These are phyloP conservation scores for Phalacrocorax pelagicus DNA, from an alignment of 2,113 vertebrate species.

Conservation along the genomic window DNA sequence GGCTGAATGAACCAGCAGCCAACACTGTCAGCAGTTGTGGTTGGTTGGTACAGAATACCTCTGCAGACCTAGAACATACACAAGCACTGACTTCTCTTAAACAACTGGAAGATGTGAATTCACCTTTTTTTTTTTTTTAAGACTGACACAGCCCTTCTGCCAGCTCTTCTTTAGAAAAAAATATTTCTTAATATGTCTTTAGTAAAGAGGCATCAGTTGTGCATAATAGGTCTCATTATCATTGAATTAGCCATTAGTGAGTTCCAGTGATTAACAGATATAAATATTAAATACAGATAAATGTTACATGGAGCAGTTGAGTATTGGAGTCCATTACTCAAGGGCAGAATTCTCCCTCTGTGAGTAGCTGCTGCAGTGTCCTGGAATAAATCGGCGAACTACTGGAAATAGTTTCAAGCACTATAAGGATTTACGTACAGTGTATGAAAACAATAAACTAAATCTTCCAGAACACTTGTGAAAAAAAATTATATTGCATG, in stretches of 20 bases:
- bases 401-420: background rate
- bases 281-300: slow-evolving; percentile 31
- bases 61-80: background rate
- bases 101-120: background rate
- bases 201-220: background rate
- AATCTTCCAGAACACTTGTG: background rate
- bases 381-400: background rate
- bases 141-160: background rate
- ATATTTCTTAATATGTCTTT: background rate
- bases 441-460: background rate
- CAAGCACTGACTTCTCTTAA: background rate
- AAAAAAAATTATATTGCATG: background rate
- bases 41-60: background rate
- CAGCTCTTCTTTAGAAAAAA: background rate
- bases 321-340: background rate
- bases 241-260: background rate
- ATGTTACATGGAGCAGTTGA: background rate
- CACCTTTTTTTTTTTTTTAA: background rate
- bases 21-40: background rate
- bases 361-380: background rate
- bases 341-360: background rate
- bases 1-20: background rate
- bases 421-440: background rate
- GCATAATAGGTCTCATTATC: background rate
- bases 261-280: background rate